Base-by-base conservation (phyloP, 2,888 invertebrate genomes). In the Lochmaea capreae region DNA sequence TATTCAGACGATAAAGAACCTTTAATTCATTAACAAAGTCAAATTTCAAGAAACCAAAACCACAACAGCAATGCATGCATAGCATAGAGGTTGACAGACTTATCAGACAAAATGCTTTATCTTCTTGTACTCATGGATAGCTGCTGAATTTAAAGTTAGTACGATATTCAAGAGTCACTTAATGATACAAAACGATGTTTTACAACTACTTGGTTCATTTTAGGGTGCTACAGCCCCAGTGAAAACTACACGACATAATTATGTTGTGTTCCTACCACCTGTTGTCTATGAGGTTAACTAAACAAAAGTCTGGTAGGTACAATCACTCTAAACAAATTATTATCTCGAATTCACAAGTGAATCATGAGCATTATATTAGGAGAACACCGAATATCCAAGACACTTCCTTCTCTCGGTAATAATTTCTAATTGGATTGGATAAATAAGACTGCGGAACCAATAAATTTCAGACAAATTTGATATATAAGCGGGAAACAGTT, bases 281-380 rank as follows among this genome's bases (percentile, higher is more conserved):
- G 0, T 18, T 54, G 10, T 10, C 8, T 54, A 18, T 54, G 11
- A 54, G 18, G 54, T 18, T 18, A 16, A 54, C 16, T 54, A 18
- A 54, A 54, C 54, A 54, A 54, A 54, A 18, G 54, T 18, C 54
- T 54, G 3, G 54, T 54, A 18, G 3, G 54, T 54, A 18, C 18
- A 18, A 18, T 33, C 14, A 59, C 59, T 77, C 79, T 80, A 82
- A 82, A 84, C 84, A 84, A 8, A 85, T 85, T 85, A 84, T 82
- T 76, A 79, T 82, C 81, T 81, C 80, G 80, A 84, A 85, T 85
- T 85, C 84, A 85, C 84, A 84, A 81, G 83, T 79, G 80, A 82
- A 84, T 83, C 84, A 83, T 83, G 81, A 78, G 74, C 78, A 76
- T 77, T 77, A 54, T 72, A 16, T 54, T 16, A 65, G 63, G 54